A percentile compares a stretch with the other conserved stretches of the same genome.
These are phyloP conservation scores for Caenorhabditis inopinata DNA, from an alignment of 1,140 invertebrate species.

Conservation along the genomic window DNA sequence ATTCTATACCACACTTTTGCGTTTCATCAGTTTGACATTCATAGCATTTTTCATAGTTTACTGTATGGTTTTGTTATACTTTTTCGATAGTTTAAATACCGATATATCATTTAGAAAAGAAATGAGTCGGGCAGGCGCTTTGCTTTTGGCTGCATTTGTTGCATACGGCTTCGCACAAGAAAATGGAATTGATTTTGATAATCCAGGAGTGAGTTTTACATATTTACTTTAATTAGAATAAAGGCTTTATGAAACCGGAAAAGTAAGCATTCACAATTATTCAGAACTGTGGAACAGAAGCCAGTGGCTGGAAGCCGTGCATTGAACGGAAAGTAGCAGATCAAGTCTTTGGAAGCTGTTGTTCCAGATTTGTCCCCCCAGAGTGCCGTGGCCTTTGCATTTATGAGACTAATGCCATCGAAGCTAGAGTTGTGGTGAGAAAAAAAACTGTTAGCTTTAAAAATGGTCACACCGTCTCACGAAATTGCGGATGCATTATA, in stretches of 20 bases:
- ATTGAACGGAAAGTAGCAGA: conserved; percentile 65
- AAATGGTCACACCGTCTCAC: too few relatives aligned
- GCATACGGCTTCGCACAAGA: background rate
- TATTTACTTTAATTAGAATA: background rate
- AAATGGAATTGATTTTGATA: conserved; percentile 45
- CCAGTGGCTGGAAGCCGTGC: conserved; percentile 63
- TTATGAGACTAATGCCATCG: conserved; percentile 65
- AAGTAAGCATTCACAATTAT: too few relatives aligned
- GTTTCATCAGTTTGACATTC: background rate
- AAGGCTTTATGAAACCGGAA: background rate
- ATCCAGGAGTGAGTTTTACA: conserved; percentile 41
- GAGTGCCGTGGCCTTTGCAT: conserved; percentile 65
- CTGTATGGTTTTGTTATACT: background rate
- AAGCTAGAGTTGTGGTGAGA: conserved; percentile 60
- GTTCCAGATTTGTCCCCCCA: conserved; percentile 64
- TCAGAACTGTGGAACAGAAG: conserved; percentile 60
- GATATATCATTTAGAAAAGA: background rate
- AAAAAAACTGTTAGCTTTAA: too few relatives aligned
- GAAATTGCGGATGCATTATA: too few relatives aligned
- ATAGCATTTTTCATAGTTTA: background rate
- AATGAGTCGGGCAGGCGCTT: background rate
- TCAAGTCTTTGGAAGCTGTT: conserved; percentile 62
- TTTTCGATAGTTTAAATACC: too few relatives aligned
- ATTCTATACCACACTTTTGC: background rate
- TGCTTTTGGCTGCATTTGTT: background rate